Evolutionary conservation across 1,140 invertebrate species (phyloP), one percentile per base, ranked within the genome.

Genomic region (Pseudomyrmex concolor): DNA sequence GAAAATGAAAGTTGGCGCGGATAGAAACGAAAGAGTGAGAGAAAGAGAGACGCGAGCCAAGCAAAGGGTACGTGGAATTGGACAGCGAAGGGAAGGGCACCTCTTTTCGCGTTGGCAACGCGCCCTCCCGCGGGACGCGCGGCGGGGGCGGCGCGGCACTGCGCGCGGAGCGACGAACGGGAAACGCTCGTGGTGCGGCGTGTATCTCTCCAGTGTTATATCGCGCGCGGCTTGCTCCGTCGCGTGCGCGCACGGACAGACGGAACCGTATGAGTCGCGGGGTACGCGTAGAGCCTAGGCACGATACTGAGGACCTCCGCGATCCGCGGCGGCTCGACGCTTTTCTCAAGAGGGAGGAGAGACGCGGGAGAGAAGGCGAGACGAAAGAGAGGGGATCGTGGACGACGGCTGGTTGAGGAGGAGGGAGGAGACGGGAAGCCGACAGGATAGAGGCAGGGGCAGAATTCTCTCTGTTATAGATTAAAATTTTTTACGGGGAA

Each of bases 401-500:
- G 25, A 17, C 12, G 43, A 34, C 34, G 34, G 34, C 34, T 34
- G 66, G 15, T 10, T 45, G 34, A 15, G 4, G 72, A 48, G 54
- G 17, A 17, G 22, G 25, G 54, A 63, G 12, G 19, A 2, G 25
- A 17, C 51, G 54, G 22, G 25, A 67, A 62, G 22, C 15, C n/a
- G 68, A 62, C 60, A 68, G 77, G 86, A 84, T 66, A 57, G 72
- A 67, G 50, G 63, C 19, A 78, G 82, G 73, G 64, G 64, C 67
- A 88, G 87, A 93, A 93, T 93, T 92, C 92, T 90, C 86, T 88
- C 90, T 91, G 92, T 92, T 93, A 94, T 93, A 93, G 92, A 93
- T 94, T 93, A 92, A 93, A 93, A 92, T 93, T 93, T 93, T 94
- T 93, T 93, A 92, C 93, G 85, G 92, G 88, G 89, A 92, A 94